phyloP scores from a whole-genome alignment of 2,888 invertebrate genomes.

The Nomada goodeniana region DNA sequence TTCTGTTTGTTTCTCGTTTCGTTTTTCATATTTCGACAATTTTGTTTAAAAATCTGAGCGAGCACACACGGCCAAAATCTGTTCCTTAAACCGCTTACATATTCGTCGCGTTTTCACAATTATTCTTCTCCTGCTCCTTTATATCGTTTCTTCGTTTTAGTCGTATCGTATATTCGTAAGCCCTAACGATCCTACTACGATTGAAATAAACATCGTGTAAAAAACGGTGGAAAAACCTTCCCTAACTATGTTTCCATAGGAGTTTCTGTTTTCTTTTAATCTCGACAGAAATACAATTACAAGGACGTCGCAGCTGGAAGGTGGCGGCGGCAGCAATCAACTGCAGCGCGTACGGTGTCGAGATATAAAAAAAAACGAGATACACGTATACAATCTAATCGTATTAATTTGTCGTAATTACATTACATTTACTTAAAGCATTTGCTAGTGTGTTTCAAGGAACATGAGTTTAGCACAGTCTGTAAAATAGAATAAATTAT shows the following conservation, averaged over 20 bases:
- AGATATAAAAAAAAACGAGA: slow-evolving; percentile 41
- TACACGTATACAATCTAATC: slow-evolving; percentile 54
- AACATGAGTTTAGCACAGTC: slow-evolving; percentile 74
- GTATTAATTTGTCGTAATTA: slow-evolving; percentile 64
- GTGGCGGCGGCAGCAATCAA: background rate
- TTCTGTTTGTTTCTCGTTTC: background rate
- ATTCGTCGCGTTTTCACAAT: background rate
- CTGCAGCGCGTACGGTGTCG: slow-evolving; percentile 34
- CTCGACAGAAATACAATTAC: slow-evolving; percentile 31
- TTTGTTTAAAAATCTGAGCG: slow-evolving; percentile 57
- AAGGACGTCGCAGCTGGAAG: background rate
- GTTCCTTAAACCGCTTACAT: slow-evolving; percentile 66
- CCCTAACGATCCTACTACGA: slow-evolving; percentile 66
- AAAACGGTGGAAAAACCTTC: slow-evolving; percentile 74
- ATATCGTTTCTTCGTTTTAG: slow-evolving; percentile 22
- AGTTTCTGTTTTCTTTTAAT: slow-evolving; percentile 32
- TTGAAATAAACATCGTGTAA: slow-evolving; percentile 72
- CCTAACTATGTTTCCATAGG: slow-evolving; percentile 69
- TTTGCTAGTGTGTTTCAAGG: slow-evolving; percentile 69
- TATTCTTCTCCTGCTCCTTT: slow-evolving; percentile 39
- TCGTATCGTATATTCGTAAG: slow-evolving; percentile 32
- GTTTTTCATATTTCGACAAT: slow-evolving; percentile 15
- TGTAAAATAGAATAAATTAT: slow-evolving; percentile 73
- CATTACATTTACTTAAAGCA: slow-evolving; percentile 67
- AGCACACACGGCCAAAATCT: slow-evolving; percentile 64